Percentiles rank a stretch among this genome's conserved stretches.
Evolutionary conservation across 2,888 invertebrate genomes (phyloP).

Genomic region (Agrenia bidenticulata): DNA sequence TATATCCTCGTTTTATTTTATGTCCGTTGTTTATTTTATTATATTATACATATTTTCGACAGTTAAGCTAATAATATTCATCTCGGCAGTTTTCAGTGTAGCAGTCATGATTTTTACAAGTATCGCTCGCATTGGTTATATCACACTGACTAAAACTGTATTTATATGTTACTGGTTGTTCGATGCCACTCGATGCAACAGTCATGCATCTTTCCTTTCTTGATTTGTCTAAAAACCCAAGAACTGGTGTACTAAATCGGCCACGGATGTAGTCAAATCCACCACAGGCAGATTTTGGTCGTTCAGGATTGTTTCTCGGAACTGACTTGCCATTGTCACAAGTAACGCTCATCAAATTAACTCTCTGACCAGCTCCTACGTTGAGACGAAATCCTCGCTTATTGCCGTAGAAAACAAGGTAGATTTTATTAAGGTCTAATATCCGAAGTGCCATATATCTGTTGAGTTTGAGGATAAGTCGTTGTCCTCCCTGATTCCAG

Average conservation of each 20-base stretch:
- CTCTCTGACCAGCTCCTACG: slow-evolving; percentile 29
- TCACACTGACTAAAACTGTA: slow-evolving; percentile 2
- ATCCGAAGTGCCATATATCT: slow-evolving; percentile 32
- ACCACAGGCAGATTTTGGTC: slow-evolving; percentile 9
- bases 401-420: slow-evolving; percentile 36
- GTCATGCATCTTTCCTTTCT: background rate
- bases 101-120: background rate
- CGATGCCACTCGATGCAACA: too few relatives aligned
- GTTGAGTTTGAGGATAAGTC: slow-evolving; percentile 38
- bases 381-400: slow-evolving; percentile 35
- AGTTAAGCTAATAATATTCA: too few relatives aligned
- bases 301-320: slow-evolving; percentile 1
- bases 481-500: slow-evolving; percentile 38
- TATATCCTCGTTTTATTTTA: too few relatives aligned
- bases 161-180: too few relatives aligned
- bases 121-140: background rate
- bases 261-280: slow-evolving; percentile 24
- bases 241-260: slow-evolving; percentile 13
- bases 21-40: too few relatives aligned
- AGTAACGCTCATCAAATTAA: slow-evolving; percentile 24
- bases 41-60: too few relatives aligned
- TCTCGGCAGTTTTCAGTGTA: background rate
- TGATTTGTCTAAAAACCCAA: slow-evolving; percentile 28
- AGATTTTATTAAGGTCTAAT: slow-evolving; percentile 29
- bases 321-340: background rate